Evolutionary conservation across 2,113 vertebrate species (phyloP).

Genomic region (Plotosus lineatus): DNA sequence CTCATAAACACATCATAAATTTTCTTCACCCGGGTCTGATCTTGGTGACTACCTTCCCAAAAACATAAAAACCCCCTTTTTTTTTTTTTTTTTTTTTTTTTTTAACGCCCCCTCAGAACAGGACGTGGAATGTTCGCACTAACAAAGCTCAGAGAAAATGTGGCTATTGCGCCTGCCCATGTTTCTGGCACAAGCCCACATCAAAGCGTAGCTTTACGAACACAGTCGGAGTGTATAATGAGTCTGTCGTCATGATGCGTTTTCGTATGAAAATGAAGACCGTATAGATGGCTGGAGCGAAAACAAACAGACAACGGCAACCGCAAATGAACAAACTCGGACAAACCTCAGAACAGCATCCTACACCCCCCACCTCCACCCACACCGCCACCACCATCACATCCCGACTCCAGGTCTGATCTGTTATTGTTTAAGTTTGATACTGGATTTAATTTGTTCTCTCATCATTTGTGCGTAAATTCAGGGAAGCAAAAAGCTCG

Average conservation of each 20-base stretch:
- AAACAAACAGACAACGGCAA: background rate
- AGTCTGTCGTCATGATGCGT: background rate
- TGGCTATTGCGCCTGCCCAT: background rate
- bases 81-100: background rate
- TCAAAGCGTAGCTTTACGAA: background rate
- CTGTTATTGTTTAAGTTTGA: conserved; percentile 23
- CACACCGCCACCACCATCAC: background rate
- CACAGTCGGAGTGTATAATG: background rate
- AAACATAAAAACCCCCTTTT: background rate
- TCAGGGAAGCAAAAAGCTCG: background rate
- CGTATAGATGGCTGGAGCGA: background rate
- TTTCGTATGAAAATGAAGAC: background rate
- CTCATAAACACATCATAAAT: background rate
- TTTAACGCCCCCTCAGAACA: background rate
- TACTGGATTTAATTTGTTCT: conserved; percentile 26
- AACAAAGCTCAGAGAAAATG: background rate
- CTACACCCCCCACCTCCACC: too few species aligned
- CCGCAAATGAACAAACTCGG: conserved; percentile 2
- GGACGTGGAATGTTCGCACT: background rate
- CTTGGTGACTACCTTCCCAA: background rate
- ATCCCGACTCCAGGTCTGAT: background rate
- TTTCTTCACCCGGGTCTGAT: background rate
- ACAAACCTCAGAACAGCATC: background rate
- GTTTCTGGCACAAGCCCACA: background rate
- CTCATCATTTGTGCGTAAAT: background rate